A percentile compares a stretch with the other conserved stretches of the same genome.
Conservation (phyloP, 2,888 invertebrate genomes). For the Andrena hattorfiana region DNA sequence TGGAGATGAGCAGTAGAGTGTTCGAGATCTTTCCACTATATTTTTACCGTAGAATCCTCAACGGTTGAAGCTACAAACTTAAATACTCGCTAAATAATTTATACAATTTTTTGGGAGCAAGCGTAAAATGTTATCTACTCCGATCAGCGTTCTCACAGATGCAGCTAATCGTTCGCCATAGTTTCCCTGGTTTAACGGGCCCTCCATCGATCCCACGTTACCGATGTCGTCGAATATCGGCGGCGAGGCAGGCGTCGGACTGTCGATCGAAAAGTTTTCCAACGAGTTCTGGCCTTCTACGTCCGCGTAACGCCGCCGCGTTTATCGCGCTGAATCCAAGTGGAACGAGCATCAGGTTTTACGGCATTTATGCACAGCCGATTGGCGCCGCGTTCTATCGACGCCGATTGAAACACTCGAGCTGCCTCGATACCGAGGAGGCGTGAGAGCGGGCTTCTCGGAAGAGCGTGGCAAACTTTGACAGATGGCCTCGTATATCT, state of each 20-base stretch:
- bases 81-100: no score
- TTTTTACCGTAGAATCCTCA: no score
- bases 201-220: not conserved
- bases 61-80: no score
- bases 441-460: conserved; percentile 67
- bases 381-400: conserved; percentile 66
- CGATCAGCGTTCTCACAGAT: no score
- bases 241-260: not conserved
- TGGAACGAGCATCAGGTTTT: conserved; percentile 48
- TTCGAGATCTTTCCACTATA: no score
- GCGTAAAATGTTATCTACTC: no score
- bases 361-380: conserved; percentile 48
- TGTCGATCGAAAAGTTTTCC: conserved; percentile 38
- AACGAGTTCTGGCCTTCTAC: conserved; percentile 24
- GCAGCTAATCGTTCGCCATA: no score
- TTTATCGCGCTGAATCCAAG: conserved; percentile 45
- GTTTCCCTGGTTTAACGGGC: not conserved
- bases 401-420: conserved; percentile 67
- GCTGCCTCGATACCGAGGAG: conserved; percentile 59
- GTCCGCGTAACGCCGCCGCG: conserved; percentile 20
- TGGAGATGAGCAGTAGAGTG: no score
- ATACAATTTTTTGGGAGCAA: no score
- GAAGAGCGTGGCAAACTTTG: conserved; percentile 72
- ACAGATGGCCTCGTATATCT: conserved; percentile 69
- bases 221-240: not conserved